These are phyloP conservation scores for Drosophila birchii DNA, from an alignment of 2,888 invertebrate species.

Conservation along the genomic window DNA sequence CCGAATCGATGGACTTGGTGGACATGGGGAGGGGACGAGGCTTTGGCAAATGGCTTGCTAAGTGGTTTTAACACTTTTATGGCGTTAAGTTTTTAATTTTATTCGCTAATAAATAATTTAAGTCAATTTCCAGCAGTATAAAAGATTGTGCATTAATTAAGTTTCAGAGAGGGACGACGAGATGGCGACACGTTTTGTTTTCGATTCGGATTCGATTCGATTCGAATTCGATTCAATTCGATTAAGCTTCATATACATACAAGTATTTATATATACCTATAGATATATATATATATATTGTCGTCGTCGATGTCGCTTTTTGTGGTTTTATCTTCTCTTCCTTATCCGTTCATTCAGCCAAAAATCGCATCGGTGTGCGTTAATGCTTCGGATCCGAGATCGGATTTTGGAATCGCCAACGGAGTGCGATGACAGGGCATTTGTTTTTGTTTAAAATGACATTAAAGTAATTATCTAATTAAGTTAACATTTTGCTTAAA, in stretches of 20 bases:
- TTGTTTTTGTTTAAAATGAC: slow-evolving; percentile 72
- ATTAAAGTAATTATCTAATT: slow-evolving; percentile 81
- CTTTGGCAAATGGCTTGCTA: slow-evolving; percentile 77
- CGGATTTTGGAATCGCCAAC: slow-evolving; percentile 16
- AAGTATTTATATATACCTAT: neutral
- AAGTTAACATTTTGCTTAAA: slow-evolving; percentile 80
- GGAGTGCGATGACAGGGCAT: slow-evolving; percentile 48
- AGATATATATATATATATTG: neutral
- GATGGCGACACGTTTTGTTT: slow-evolving; percentile 63
- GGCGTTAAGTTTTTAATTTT: slow-evolving; percentile 82
- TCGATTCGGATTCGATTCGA: slow-evolving; percentile 45
- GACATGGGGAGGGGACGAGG: neutral
- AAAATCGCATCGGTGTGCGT: slow-evolving; percentile 36
- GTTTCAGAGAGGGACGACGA: slow-evolving; percentile 38
- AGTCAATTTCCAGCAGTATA: slow-evolving; percentile 72
- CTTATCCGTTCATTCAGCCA: slow-evolving; percentile 57
- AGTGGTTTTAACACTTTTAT: slow-evolving; percentile 83
- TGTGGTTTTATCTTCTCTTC: slow-evolving; percentile 14
- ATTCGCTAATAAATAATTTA: slow-evolving; percentile 81
- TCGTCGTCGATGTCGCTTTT: neutral
- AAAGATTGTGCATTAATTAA: slow-evolving; percentile 75
- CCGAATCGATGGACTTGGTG: slow-evolving; percentile 1
- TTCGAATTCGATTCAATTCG: slow-evolving; percentile 35
- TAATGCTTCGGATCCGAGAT: slow-evolving; percentile 50
- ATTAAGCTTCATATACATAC: slow-evolving; percentile 7